phyloP scores from a whole-genome alignment of 2,888 invertebrate genomes.

The Drosophila longiperda region DNA sequence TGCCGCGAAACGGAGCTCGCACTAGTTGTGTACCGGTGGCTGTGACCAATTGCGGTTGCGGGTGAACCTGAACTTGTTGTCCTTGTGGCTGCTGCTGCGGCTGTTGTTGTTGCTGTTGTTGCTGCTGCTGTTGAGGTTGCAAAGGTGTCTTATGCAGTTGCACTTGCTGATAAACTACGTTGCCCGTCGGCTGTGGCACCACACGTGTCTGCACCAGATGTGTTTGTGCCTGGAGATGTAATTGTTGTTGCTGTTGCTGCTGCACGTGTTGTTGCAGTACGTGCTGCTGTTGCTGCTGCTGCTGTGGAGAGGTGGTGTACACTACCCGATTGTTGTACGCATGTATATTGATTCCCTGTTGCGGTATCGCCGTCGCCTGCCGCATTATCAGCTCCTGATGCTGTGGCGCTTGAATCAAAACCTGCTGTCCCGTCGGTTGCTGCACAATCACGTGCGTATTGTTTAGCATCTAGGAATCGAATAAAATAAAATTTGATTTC shows the following conservation, averaged over 20 bases:
- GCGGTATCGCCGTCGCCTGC: slow-evolving; percentile 76
- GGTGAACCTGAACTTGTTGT: slow-evolving; percentile 53
- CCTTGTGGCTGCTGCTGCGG: slow-evolving; percentile 34
- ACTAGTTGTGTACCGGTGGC: slow-evolving; percentile 59
- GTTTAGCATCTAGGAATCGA: slow-evolving; percentile 70
- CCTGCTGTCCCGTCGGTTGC: slow-evolving; percentile 81
- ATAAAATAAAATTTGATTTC: too few species aligned
- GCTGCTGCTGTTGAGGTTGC: slow-evolving; percentile 45
- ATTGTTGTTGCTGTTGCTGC: slow-evolving; percentile 63
- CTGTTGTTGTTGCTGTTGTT: slow-evolving; percentile 38
- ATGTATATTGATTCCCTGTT: slow-evolving; percentile 78
- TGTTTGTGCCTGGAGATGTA: slow-evolving; percentile 73
- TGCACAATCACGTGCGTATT: slow-evolving; percentile 82
- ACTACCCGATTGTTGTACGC: slow-evolving; percentile 80
- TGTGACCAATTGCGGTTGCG: slow-evolving; percentile 66
- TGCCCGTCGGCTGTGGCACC: slow-evolving; percentile 66
- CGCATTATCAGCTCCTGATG: slow-evolving; percentile 84
- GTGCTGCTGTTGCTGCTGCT: slow-evolving; percentile 62
- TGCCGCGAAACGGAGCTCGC: slow-evolving; percentile 58
- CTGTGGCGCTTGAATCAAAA: slow-evolving; percentile 82
- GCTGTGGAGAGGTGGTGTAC: slow-evolving; percentile 64
- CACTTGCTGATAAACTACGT: slow-evolving; percentile 82
- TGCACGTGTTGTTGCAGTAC: slow-evolving; percentile 68
- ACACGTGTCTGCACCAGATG: slow-evolving; percentile 80
- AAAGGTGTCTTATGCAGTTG: slow-evolving; percentile 68